Conservation (phyloP, 2,888 invertebrate species). For the Lysandra coridon region DNA sequence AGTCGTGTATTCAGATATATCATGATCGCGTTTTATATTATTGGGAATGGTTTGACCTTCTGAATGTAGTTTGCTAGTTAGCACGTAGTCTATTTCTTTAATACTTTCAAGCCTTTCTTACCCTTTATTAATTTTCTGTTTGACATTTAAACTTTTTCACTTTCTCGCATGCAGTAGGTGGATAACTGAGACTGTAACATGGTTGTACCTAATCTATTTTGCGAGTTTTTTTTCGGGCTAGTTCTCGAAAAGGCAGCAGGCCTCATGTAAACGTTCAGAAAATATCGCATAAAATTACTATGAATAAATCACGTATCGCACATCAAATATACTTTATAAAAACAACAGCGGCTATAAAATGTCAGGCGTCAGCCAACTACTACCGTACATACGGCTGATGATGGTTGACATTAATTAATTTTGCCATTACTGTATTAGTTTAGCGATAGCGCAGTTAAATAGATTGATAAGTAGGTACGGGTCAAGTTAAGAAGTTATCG, state of each 20-base stretch:
- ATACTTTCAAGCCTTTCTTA: neutral
- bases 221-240: neutral
- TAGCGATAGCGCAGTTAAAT: slow-evolving; percentile 8
- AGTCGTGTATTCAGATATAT: neutral
- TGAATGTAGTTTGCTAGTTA: neutral
- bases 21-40: neutral
- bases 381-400: neutral
- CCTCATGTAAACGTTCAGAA: neutral
- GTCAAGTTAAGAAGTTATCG: slow-evolving; percentile 21
- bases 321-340: too few relatives aligned
- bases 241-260: neutral
- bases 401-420: neutral
- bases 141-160: neutral
- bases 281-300: neutral
- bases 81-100: neutral
- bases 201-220: neutral
- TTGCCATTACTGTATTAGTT: slow-evolving; percentile 13
- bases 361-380: neutral
- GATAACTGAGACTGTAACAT: slow-evolving; percentile 7
- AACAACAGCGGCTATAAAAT: neutral
- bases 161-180: neutral
- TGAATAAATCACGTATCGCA: neutral
- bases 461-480: neutral
- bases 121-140: neutral
- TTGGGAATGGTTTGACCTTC: neutral